Percentiles rank a stretch among this genome's conserved stretches.
phyloP scores from a whole-genome alignment of 2,113 vertebrate species.

The Callipepla californica region DNA sequence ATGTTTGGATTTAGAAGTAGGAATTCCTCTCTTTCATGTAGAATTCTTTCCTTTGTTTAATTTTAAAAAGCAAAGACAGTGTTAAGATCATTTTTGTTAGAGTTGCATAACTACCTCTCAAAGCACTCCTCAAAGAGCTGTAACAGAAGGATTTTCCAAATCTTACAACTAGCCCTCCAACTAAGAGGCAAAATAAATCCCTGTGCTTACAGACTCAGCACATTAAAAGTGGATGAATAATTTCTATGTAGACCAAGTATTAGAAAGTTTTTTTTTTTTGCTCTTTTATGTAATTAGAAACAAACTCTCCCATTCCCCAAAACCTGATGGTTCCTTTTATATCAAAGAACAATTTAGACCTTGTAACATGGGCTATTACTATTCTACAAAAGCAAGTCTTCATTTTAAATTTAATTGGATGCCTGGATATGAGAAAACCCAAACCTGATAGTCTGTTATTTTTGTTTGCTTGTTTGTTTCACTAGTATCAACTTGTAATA shows the following conservation, averaged over 20 bases:
- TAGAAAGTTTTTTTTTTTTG: background rate
- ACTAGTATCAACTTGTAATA: background rate
- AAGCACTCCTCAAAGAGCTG: conserved; percentile 36
- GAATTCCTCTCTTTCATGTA: background rate
- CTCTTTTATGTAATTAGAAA: background rate
- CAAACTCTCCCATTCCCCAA: background rate
- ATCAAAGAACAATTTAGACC: background rate
- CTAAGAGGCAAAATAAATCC: conserved; percentile 26
- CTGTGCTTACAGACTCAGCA: background rate
- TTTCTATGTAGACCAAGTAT: conserved; percentile 8
- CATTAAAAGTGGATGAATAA: background rate
- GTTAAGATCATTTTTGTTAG: background rate
- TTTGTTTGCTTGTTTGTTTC: conserved; percentile 22
- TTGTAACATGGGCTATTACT: background rate
- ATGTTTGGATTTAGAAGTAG: background rate
- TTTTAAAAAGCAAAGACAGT: background rate
- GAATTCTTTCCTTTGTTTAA: conserved; percentile 6
- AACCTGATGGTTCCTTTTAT: conserved; percentile 17
- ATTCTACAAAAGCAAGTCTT: background rate
- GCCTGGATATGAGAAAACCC: background rate
- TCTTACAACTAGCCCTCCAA: background rate
- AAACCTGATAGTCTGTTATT: background rate
- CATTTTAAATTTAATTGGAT: conserved; percentile 26
- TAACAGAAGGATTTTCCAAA: conserved; percentile 47
- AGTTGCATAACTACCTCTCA: conserved; percentile 3